These are phyloP conservation scores for Penaeus chinensis DNA, from an alignment of 1,140 invertebrate species.

Conservation along the genomic window DNA sequence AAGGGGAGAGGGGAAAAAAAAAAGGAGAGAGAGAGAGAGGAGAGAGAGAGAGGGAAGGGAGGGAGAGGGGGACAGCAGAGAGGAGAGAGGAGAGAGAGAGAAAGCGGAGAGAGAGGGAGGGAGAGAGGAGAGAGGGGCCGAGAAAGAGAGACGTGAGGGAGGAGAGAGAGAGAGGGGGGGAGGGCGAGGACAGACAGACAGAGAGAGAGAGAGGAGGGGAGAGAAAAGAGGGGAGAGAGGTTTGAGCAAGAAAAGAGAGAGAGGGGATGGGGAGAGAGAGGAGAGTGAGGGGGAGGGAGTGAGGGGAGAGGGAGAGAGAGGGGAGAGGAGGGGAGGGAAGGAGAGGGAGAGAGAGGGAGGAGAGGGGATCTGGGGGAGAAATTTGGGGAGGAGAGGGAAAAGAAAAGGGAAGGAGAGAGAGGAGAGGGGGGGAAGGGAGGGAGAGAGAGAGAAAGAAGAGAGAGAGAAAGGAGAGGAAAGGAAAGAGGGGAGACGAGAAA, in stretches of 20 bases:
- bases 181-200: background rate
- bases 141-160: too few species aligned
- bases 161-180: background rate
- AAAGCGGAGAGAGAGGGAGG: background rate
- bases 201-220: background rate
- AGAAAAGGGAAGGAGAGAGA: background rate
- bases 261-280: too few species aligned
- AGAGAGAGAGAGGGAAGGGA: background rate
- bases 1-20: background rate
- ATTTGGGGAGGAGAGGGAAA: background rate
- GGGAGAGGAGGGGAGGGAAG: constrained; percentile 8
- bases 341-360: constrained; percentile 17
- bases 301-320: background rate
- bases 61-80: background rate
- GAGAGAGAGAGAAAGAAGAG: background rate
- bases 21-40: background rate
- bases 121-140: background rate
- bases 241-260: background rate
- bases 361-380: background rate
- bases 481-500: too few species aligned
- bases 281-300: background rate
- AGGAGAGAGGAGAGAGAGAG: background rate
- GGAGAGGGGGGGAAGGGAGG: background rate
- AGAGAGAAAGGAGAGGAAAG: background rate
- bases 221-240: background rate